These are phyloP conservation scores for Ovibos moschatus DNA, from an alignment of 2,113 vertebrate genomes.

Conservation along the genomic window DNA sequence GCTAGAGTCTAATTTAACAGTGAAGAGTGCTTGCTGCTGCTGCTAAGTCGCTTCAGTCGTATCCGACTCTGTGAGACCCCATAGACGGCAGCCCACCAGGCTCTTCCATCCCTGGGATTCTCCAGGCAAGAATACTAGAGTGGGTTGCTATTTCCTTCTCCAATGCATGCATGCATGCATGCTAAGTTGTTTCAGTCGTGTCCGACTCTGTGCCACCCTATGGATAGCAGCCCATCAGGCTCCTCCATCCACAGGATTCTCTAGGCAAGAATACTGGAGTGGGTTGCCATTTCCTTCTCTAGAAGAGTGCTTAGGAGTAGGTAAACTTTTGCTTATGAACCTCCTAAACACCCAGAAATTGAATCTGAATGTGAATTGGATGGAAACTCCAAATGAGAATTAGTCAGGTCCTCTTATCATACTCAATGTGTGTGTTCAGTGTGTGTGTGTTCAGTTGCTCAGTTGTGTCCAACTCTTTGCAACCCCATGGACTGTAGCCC, in stretches of 20 bases:
- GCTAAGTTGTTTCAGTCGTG: neutral
- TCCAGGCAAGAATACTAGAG: neutral
- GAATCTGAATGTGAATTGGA: neutral
- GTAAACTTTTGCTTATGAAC: neutral
- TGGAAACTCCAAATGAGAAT: neutral
- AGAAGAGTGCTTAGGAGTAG: neutral
- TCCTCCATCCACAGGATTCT: neutral
- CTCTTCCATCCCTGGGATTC: neutral
- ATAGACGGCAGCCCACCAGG: neutral
- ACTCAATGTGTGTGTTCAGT: neutral
- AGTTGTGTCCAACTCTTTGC: neutral
- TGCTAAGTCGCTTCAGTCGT: neutral
- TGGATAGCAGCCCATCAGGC: neutral
- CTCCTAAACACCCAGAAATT: neutral
- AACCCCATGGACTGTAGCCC: neutral
- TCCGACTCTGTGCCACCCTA: neutral
- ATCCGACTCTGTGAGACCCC: neutral
- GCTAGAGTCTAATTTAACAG: neutral
- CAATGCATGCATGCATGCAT: neutral
- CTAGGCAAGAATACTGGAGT: neutral
- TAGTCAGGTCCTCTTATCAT: neutral
- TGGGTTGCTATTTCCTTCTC: neutral
- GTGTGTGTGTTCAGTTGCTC: neutral
- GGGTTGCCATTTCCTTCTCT: neutral
- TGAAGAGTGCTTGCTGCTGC: neutral